A percentile compares a stretch with the other conserved stretches of the same genome.
These are phyloP conservation scores for Hyposmocoma kahamanoa DNA, from an alignment of 1,140 invertebrate species.

Conservation along the genomic window DNA sequence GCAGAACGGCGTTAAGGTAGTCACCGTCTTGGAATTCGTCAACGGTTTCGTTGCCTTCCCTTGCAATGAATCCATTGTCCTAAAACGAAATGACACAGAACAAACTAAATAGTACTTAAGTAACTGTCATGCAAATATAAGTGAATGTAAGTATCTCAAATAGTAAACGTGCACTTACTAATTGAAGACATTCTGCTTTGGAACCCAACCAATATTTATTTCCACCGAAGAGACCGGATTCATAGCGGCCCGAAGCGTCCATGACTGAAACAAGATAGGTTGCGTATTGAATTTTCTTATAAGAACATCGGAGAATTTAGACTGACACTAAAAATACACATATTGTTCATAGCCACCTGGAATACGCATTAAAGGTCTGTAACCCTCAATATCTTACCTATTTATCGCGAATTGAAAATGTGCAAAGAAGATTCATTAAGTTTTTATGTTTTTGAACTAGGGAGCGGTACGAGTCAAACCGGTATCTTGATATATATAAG, in stretches of 20 bases:
- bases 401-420: too few species aligned
- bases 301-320: too few species aligned
- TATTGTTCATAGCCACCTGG: too few species aligned
- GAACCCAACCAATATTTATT: constrained; percentile 54
- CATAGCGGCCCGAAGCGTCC: constrained; percentile 53
- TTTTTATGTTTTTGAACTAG: too few species aligned
- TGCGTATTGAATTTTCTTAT: too few species aligned
- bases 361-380: too few species aligned
- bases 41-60: constrained; percentile 22
- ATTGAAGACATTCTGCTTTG: constrained; percentile 35
- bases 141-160: not conserved
- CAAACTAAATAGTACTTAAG: not conserved
- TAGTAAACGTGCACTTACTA: constrained; percentile 27
- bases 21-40: constrained; percentile 28
- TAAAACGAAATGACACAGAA: constrained; percentile 12
- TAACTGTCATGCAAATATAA: not conserved
- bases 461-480: too few species aligned
- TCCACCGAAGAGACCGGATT: constrained; percentile 36
- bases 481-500: too few species aligned
- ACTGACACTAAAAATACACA: too few species aligned
- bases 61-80: constrained; percentile 25
- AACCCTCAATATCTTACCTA: too few species aligned
- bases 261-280: constrained; percentile 33
- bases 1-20: constrained; percentile 28
- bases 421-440: too few species aligned